These are phyloP conservation scores for Vulpes vulpes DNA, from an alignment of 2,113 vertebrate species.

Conservation along the genomic window DNA sequence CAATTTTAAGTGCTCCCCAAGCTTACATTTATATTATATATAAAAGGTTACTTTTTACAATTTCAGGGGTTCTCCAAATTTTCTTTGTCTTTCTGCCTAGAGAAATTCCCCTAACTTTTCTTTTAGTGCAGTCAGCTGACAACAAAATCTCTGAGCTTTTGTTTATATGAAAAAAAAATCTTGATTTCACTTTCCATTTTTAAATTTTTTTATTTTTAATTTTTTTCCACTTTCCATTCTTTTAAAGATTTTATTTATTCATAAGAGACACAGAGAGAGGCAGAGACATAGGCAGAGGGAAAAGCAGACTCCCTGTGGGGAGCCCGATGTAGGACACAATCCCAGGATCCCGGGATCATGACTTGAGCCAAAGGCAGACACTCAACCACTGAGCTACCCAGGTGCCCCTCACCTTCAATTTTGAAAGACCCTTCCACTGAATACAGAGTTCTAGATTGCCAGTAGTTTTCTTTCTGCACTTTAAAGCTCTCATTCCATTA, in stretches of 20 bases:
- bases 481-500: not conserved
- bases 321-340: too few species aligned
- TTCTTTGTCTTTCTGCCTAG: not conserved
- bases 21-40: not conserved
- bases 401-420: not conserved
- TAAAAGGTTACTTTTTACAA: not conserved
- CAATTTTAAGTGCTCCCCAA: not conserved
- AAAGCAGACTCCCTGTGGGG: too few species aligned
- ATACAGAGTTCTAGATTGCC: not conserved
- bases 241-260: too few species aligned
- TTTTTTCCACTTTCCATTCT: too few species aligned
- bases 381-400: too few species aligned
- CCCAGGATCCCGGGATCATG: too few species aligned
- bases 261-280: too few species aligned
- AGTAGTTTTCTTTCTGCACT: not conserved
- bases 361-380: too few species aligned
- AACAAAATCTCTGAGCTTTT: not conserved
- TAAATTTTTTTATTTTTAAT: not conserved
- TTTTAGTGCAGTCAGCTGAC: not conserved
- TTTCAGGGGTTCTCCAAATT: not conserved
- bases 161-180: not conserved
- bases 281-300: too few species aligned
- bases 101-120: not conserved
- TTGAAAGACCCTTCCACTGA: slow-evolving; percentile 20
- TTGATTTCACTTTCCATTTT: slow-evolving; percentile 23